Evolutionary conservation across 2,113 vertebrate genomes (phyloP), one percentile per base, ranked within the genome.

Genomic region (Phainopepla nitens): DNA sequence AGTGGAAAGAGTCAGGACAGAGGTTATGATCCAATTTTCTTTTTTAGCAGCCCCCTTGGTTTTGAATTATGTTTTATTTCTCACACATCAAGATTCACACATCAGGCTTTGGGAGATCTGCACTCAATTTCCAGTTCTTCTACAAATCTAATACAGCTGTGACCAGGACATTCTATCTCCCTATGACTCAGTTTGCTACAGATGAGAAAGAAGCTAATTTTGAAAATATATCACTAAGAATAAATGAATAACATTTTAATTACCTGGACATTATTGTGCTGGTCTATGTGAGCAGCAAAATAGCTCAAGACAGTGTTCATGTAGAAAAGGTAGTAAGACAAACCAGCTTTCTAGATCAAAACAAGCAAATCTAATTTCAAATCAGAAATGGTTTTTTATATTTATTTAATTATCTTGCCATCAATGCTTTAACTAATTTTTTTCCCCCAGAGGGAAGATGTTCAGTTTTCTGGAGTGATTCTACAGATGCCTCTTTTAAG

Each of bases 391-490:
- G 33, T 36, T 89, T 91, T 91, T 78, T 58, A 53, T 70, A 91
- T 94, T 94, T 94, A 83, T 94, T 92, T 79, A 36, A 91, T 93
- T 96, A 49, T 71, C 47, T 90, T 90, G 39, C 35, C 56, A 76
- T 82, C 88, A 81, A 54, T 56, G 17, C 10, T 47, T 79, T 58
- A 7, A 29, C 25, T 25, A 36, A 11, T 78, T 70, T 57, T 76
- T 39, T 18, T 12, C 5, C 24, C 56, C 42, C 42, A 16, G 71
- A 82, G 39, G 18, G 35, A 82, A 20, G 29, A 77, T 50, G 19
- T 58, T 93, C 75, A 31, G 33, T 70, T 95, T 88, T 86, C 53
- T 79, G 71, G 70, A 78, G 82, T 58, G 68, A 86, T 88, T 81
- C 35, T 82, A 66, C 71, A 90, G 41, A 82, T 76, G 58, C 68